These are phyloP conservation scores for Aplochiton taeniatus DNA, from an alignment of 2,797 vertebrate species.

Conservation along the genomic window DNA sequence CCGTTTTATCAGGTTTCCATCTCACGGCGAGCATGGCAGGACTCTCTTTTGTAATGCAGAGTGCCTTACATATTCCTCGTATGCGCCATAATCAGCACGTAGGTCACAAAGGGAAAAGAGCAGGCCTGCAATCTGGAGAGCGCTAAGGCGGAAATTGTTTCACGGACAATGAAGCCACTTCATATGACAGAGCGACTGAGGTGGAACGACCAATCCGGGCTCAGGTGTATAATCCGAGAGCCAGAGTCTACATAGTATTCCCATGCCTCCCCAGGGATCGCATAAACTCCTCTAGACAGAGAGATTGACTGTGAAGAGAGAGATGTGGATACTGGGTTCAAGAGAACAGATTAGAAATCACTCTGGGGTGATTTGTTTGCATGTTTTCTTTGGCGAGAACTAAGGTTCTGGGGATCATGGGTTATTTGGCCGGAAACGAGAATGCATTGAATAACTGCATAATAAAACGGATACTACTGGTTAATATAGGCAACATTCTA, in stretches of 20 bases:
- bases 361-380: slow-evolving; percentile 36
- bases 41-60: slow-evolving; percentile 20
- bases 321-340: slow-evolving; percentile 31
- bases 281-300: slow-evolving; percentile 22
- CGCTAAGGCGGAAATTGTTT: slow-evolving; percentile 52
- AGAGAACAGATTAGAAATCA: slow-evolving; percentile 44
- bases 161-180: slow-evolving; percentile 62
- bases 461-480: slow-evolving; percentile 27
- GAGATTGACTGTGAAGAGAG: slow-evolving; percentile 24
- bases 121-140: slow-evolving; percentile 32
- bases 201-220: slow-evolving; percentile 41
- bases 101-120: slow-evolving; percentile 10
- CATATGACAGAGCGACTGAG: slow-evolving; percentile 54
- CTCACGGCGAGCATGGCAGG: slow-evolving; percentile 7
- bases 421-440: slow-evolving; percentile 19
- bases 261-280: slow-evolving; percentile 40
- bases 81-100: slow-evolving; percentile 22
- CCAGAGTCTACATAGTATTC: slow-evolving; percentile 51
- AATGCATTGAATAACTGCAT: slow-evolving; percentile 29
- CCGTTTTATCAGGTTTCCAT: slow-evolving; percentile 42
- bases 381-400: slow-evolving; percentile 38
- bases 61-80: slow-evolving; percentile 25
- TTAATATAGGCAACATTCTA: slow-evolving; percentile 23
- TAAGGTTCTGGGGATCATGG: slow-evolving; percentile 28
- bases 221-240: slow-evolving; percentile 32